These are phyloP conservation scores for Tryphoninae sp. DNA, from an alignment of 2,888 invertebrate species.

Conservation along the genomic window DNA sequence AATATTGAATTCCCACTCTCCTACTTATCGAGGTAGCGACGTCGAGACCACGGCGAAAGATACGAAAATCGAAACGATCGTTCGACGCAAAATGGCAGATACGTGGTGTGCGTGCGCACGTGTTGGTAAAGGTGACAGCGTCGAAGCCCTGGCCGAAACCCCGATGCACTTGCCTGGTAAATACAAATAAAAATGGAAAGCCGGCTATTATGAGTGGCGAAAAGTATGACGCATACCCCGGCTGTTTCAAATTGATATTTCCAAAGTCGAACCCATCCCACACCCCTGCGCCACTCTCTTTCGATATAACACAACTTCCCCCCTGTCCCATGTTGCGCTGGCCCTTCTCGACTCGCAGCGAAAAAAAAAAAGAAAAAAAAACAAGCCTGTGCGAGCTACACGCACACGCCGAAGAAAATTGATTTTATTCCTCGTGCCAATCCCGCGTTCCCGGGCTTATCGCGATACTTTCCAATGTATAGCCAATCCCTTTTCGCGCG, in stretches of 20 bases:
- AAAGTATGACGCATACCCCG: constrained; percentile 79
- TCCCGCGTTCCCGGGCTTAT: constrained; percentile 68
- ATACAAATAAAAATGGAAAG: constrained; percentile 81
- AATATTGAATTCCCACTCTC: constrained; percentile 69
- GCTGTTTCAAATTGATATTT: constrained; percentile 79
- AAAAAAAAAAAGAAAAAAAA: constrained; percentile 18
- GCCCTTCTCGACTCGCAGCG: constrained; percentile 28
- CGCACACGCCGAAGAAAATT: constrained; percentile 59
- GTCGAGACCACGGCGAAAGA: constrained; percentile 40
- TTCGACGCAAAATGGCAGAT: constrained; percentile 32
- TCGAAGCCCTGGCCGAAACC: constrained; percentile 10
- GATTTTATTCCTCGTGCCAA: constrained; percentile 71
- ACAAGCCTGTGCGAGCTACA: constrained; percentile 14
- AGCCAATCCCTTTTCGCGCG: constrained; percentile 63
- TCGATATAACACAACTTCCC: no score
- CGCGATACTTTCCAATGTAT: constrained; percentile 63
- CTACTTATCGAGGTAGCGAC: constrained; percentile 45
- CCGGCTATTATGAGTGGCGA: constrained; percentile 78
- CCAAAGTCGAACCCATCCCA: constrained; percentile 65
- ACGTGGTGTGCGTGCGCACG: constrained; percentile 22
- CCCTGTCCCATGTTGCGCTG: constrained; percentile 42
- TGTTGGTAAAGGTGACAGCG: constrained; percentile 47
- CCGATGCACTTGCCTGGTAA: constrained; percentile 68
- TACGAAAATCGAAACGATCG: constrained; percentile 50
- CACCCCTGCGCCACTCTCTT: not conserved